phyloP scores from a whole-genome alignment of 2,113 vertebrate genomes.

The Aviceda subcristata region DNA sequence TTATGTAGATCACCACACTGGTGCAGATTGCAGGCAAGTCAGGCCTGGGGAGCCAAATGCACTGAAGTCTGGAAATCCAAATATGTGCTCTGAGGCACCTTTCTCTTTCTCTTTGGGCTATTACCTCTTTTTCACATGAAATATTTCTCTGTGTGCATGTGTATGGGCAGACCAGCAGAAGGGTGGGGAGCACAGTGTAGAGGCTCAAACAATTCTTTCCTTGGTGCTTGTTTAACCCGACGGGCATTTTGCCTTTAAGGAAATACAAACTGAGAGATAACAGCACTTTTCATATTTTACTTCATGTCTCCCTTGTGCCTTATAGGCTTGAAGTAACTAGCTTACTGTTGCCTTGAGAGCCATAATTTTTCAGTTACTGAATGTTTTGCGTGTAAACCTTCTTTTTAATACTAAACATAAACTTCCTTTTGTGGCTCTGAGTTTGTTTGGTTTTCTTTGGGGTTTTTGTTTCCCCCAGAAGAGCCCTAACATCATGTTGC shows the following conservation, averaged over 20 bases:
- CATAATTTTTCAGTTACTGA: background rate
- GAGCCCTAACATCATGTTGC: background rate
- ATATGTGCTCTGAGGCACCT: background rate
- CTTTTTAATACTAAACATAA: background rate
- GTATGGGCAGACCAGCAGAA: background rate
- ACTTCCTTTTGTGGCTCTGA: background rate
- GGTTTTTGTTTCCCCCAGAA: background rate
- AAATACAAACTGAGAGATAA: background rate
- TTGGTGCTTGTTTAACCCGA: background rate
- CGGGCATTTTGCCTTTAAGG: background rate
- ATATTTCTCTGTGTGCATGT: background rate
- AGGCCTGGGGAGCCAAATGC: background rate
- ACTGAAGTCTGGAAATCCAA: background rate
- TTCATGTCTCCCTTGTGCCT: background rate
- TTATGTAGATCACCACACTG: background rate
- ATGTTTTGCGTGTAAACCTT: background rate
- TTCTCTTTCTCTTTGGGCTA: background rate
- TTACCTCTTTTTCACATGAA: background rate
- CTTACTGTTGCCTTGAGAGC: background rate
- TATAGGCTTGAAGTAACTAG: background rate
- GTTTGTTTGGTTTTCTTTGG: background rate
- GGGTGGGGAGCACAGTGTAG: background rate
- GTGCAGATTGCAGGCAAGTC: accelerated
- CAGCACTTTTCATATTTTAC: background rate
- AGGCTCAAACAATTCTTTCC: background rate